These are phyloP conservation scores for Mactromeris polynyma DNA, from an alignment of 2,888 invertebrate species.

Conservation along the genomic window DNA sequence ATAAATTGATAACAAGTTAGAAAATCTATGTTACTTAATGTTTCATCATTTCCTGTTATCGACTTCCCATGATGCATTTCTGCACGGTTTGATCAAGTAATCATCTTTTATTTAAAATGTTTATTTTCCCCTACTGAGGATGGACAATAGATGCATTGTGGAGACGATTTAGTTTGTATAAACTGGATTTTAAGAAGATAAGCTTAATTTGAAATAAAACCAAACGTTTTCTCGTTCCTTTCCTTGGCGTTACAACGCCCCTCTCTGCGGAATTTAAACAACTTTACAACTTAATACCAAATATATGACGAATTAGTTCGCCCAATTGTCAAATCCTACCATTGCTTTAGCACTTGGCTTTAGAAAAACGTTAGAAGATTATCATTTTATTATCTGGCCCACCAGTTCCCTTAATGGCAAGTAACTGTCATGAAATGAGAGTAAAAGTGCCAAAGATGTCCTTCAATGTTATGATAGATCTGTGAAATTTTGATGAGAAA, in stretches of 20 bases:
- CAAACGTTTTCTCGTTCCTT: slow-evolving; percentile 26
- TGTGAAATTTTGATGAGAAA: neutral
- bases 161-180: slow-evolving; percentile 34
- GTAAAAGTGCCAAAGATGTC: slow-evolving; percentile 60
- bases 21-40: too few relatives aligned
- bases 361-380: slow-evolving; percentile 42
- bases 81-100: neutral
- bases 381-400: slow-evolving; percentile 43
- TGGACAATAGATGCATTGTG: neutral
- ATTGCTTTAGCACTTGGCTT: slow-evolving; percentile 22
- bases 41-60: too few relatives aligned
- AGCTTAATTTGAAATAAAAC: slow-evolving; percentile 40
- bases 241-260: slow-evolving; percentile 30
- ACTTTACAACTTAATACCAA: slow-evolving; percentile 46
- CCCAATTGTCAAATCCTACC: slow-evolving; percentile 43
- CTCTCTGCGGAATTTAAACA: slow-evolving; percentile 36
- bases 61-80: too few relatives aligned
- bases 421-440: slow-evolving; percentile 58
- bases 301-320: slow-evolving; percentile 51
- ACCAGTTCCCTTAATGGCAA: slow-evolving; percentile 44
- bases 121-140: neutral
- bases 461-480: neutral
- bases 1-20: too few relatives aligned
- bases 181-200: slow-evolving; percentile 31
- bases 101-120: neutral